Evolutionary conservation across 1,140 invertebrate genomes (phyloP).

Genomic region (Augochlora pura): DNA sequence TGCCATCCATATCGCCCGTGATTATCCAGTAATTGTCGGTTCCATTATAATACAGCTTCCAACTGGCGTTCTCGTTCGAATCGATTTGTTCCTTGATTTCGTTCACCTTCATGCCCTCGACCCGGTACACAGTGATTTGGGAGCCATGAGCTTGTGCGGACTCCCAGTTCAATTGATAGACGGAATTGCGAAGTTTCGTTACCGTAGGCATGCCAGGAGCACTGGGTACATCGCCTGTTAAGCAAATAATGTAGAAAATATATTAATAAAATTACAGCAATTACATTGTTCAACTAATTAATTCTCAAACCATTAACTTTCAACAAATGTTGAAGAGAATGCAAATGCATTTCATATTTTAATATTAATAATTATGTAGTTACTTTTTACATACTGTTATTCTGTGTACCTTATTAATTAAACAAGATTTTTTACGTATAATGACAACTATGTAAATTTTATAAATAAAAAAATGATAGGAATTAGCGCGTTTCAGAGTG

Average conservation of each 20-base stretch:
- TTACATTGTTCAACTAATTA: not conserved
- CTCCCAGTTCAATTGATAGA: conserved; percentile 88
- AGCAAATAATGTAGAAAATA: not conserved
- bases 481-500: no score
- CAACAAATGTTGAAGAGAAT: no score
- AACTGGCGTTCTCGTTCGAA: conserved; percentile 73
- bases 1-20: conserved; percentile 83
- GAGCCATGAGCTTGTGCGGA: conserved; percentile 85
- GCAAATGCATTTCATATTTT: no score
- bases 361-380: no score
- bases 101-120: conserved; percentile 78
- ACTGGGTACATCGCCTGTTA: conserved; percentile 84
- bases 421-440: no score
- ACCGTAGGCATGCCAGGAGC: conserved; percentile 85
- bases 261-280: not conserved
- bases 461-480: no score
- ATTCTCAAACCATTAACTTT: no score
- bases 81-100: conserved; percentile 68
- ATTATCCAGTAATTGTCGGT: conserved; percentile 91
- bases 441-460: no score
- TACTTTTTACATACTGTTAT: no score
- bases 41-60: conserved; percentile 90
- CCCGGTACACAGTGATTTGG: conserved; percentile 81
- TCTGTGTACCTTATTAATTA: no score
- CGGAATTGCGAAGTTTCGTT: conserved; percentile 82